Evolutionary conservation across 1,140 invertebrate species (phyloP).

Genomic region (Centruroides sculpturatus): DNA sequence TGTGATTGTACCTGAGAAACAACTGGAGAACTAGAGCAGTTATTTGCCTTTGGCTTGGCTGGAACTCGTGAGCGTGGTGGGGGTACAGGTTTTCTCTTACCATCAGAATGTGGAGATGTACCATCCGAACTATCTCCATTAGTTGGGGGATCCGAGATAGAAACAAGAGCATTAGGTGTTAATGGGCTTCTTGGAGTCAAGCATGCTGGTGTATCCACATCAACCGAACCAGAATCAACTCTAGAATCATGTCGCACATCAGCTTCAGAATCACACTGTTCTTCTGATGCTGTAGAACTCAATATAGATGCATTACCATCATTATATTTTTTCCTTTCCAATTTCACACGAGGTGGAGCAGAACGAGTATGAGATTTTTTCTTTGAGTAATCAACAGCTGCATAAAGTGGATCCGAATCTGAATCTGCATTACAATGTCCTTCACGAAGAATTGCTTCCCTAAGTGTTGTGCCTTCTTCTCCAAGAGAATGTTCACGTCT

Average conservation of each 20-base stretch:
- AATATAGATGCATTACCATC: conserved; percentile 14
- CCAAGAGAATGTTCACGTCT: conserved; percentile 18
- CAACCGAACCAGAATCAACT: conserved; percentile 30
- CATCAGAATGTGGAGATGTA: neutral
- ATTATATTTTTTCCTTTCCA: conserved; percentile 28
- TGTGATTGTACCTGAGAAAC: neutral
- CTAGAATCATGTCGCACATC: conserved; percentile 21
- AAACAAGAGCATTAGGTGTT: neutral
- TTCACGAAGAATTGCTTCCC: too few relatives aligned
- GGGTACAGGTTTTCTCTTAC: neutral
- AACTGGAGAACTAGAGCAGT: neutral
- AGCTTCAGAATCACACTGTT: conserved; percentile 12
- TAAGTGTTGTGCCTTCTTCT: too few relatives aligned
- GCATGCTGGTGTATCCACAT: conserved; percentile 25
- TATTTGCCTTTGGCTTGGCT: neutral
- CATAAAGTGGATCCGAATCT: conserved; percentile 4
- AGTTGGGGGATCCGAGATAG: neutral
- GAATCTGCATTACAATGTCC: neutral
- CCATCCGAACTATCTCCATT: neutral
- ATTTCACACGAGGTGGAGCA: conserved; percentile 25
- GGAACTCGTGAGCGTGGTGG: neutral
- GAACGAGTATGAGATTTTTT: conserved; percentile 16
- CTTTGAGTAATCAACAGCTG: conserved; percentile 11
- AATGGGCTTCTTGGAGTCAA: neutral
- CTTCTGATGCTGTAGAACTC: conserved; percentile 9